Evolutionary conservation across 1,140 invertebrate genomes (phyloP).

Genomic region (Venustaconcha ellipsiformis): DNA sequence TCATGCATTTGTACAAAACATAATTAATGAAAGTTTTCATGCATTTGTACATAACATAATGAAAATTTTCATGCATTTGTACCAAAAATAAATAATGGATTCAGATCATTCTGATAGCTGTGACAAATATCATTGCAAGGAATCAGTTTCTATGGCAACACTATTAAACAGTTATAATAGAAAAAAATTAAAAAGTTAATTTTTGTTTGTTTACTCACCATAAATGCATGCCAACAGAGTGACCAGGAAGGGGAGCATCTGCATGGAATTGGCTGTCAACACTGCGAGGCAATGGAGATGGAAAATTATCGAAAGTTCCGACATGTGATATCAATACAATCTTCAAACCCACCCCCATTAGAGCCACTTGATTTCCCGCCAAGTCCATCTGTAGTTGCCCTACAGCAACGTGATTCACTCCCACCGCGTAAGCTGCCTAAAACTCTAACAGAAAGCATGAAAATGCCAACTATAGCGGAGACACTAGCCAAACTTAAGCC

Average conservation of each 20-base stretch:
- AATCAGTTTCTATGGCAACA: too few relatives aligned
- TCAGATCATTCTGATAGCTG: too few relatives aligned
- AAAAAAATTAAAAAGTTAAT: too few relatives aligned
- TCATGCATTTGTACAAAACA: too few relatives aligned
- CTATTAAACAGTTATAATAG: too few relatives aligned
- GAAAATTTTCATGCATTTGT: too few relatives aligned
- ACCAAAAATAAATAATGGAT: too few relatives aligned
- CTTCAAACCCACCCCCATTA: slow-evolving; percentile 17
- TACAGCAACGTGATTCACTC: slow-evolving; percentile 12
- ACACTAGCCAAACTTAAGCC: slow-evolving; percentile 28
- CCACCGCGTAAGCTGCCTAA: slow-evolving; percentile 23
- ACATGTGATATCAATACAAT: slow-evolving; percentile 18
- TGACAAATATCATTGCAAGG: too few relatives aligned
- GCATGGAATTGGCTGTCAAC: too few relatives aligned
- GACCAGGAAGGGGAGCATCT: slow-evolving; percentile 23
- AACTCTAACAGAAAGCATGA: slow-evolving; percentile 22
- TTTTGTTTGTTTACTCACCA: too few relatives aligned
- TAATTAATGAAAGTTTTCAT: too few relatives aligned
- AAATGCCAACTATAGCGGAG: slow-evolving; percentile 32
- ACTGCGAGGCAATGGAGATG: background rate
- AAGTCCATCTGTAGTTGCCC: slow-evolving; percentile 4
- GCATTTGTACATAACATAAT: too few relatives aligned
- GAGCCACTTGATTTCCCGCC: slow-evolving; percentile 21
- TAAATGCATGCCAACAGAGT: slow-evolving; percentile 8
- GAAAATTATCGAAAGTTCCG: slow-evolving; percentile 7